Evolutionary conservation across 2,888 invertebrate species (phyloP), one percentile per base, ranked within the genome.

Genomic region (Tuberolachnus salignus): DNA sequence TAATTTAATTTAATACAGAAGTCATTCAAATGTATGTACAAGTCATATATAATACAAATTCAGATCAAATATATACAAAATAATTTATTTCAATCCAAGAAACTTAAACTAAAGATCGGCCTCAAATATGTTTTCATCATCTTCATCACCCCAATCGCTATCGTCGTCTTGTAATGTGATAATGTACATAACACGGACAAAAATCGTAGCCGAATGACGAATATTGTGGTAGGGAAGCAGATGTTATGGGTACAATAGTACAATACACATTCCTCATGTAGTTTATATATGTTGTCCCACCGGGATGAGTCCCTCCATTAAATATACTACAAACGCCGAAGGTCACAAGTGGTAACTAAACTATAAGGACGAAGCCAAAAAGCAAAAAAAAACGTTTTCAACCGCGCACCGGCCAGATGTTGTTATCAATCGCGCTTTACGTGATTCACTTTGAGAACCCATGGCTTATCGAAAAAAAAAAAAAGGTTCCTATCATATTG

Each of bases 1-100:
- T 61, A 61, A 61, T 61, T 26, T 34, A 61, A 61, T 61, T 61
- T 61, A 61, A 61, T 61, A 10, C 61, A 61, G 61, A 34, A n/a
- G 9, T 61, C n/a, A 61, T 61, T 34, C 61, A 61, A 61, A 34
- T 61, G 61, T 61, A 61, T 34, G 61, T 61, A 61, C 53, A 53
- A 53, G 53, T 53, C 53, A 53, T 21, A 21, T 53, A 53, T 53
- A 53, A 53, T 19, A 21, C 34, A 61, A 61, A 61, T 61, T 14
- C 26, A 59, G 59, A 8, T 61, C 61, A 61, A 61, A 61, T 61
- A 61, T 61, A 61, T 34, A n/a, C 34, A 61, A 61, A 34, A 61
- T 42, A 53, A 46, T 46, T 13, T 8, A 46, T 13, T 46, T 13
- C 10, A 46, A 46, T 46, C 11, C 10, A 46, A 13, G 13, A 3